These are phyloP conservation scores for Holothuria glaberrima DNA, from an alignment of 35 echinoderm and acorn worm genomes.

Conservation along the genomic window DNA sequence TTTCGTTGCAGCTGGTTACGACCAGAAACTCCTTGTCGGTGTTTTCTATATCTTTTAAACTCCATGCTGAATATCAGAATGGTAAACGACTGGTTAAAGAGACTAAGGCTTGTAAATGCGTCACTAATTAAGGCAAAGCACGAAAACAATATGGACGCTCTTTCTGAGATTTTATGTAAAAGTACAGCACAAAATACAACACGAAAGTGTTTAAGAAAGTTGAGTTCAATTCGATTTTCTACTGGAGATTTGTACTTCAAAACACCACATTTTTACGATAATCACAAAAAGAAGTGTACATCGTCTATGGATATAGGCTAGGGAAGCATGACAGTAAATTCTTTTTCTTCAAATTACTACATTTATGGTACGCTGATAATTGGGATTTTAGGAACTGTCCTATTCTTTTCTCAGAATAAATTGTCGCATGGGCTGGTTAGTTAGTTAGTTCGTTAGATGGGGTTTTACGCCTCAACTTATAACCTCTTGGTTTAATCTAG, in stretches of 20 bases:
- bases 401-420: background rate
- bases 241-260: slow-evolving; percentile 63
- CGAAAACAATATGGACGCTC: slow-evolving; percentile 52
- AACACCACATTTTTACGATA: slow-evolving; percentile 12
- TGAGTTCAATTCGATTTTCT: slow-evolving; percentile 33
- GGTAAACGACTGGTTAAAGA: slow-evolving; percentile 42
- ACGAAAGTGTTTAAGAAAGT: slow-evolving; percentile 30
- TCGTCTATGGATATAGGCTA: slow-evolving; percentile 55
- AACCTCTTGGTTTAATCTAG: too few relatives aligned
- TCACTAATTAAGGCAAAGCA: slow-evolving; percentile 1
- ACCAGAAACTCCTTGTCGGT: slow-evolving; percentile 54
- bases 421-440: too few relatives aligned
- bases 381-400: slow-evolving; percentile 11
- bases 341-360: slow-evolving; percentile 28
- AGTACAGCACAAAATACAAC: background rate
- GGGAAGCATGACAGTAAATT: slow-evolving; percentile 47
- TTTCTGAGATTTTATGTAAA: slow-evolving; percentile 35
- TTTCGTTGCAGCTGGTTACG: slow-evolving; percentile 55
- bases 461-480: too few relatives aligned
- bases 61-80: background rate
- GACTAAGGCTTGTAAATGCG: slow-evolving; percentile 2
- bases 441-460: too few relatives aligned
- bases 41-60: slow-evolving; percentile 55
- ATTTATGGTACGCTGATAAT: slow-evolving; percentile 33
- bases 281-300: slow-evolving; percentile 54